Percentiles rank a stretch among this genome's conserved stretches.
Conservation (phyloP, 2,888 invertebrate genomes). For the Thyatira batis region DNA sequence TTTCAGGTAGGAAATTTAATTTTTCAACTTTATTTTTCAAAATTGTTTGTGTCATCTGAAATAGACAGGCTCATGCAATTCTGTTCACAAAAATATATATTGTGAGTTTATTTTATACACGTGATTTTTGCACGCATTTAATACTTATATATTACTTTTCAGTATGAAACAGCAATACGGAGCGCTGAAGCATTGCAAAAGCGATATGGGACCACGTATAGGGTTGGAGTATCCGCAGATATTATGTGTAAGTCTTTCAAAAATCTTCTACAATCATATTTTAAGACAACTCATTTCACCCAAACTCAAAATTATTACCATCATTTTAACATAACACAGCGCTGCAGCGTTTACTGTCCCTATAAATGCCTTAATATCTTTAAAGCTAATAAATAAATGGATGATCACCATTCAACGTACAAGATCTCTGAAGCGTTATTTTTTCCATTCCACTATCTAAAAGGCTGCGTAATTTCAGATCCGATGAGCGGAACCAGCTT, state of each 20-base stretch:
- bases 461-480: slow-evolving; percentile 50
- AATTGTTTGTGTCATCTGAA: not conserved
- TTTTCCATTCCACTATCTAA: not conserved
- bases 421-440: no score
- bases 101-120: no score
- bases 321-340: no score
- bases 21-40: no score
- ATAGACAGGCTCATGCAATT: not conserved
- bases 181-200: slow-evolving; percentile 48
- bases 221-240: slow-evolving; percentile 63
- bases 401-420: no score
- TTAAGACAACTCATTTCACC: not conserved
- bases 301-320: no score
- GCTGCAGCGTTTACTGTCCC: no score
- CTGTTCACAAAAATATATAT: not conserved
- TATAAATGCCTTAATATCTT: no score
- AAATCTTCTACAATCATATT: not conserved
- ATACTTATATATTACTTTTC: slow-evolving; percentile 30
- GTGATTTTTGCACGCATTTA: no score
- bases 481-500: slow-evolving; percentile 77
- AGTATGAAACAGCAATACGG: slow-evolving; percentile 64
- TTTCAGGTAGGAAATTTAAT: not conserved
- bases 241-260: slow-evolving; percentile 68
- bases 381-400: no score
- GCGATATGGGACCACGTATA: slow-evolving; percentile 56